Base-by-base conservation (phyloP, 1,140 invertebrate genomes). In the Drosophila santomea region DNA sequence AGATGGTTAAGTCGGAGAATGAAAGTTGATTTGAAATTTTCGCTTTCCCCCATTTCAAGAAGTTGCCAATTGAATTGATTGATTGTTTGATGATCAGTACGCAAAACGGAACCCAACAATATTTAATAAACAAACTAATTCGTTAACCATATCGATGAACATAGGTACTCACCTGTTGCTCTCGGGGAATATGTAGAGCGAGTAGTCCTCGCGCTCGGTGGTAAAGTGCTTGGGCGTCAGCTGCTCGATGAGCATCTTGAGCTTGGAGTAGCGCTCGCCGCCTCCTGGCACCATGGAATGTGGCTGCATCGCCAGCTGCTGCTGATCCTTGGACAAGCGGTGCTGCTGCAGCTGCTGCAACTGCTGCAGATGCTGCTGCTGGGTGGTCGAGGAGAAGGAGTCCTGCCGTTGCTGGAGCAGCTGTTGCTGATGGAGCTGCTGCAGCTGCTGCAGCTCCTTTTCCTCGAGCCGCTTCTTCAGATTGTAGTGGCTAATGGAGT, bases 111-210 rank as follows among this genome's bases (percentile, higher is more conserved):
- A 38, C 35, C 8, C 8, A 15, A 15, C 12, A 41, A 44, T 44
- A 23, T 12, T 11, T 45, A 17, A 2, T 93, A 28, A 28, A 28
- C 28, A 28, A 1, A 28, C 7, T 1, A 5, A 28, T 28, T 20
- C 2, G 20, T 2, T 20, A 20, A 20, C 20, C 20, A 20, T 20
- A 20, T 20, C 20, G 20, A 20, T 20, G 20, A 20, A 20, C 20
- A 20, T 20, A 20, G 20, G 20, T 20, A 20, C 28, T 8, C 28
- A 97, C 96, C 93, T 93, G 93, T 97, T 97, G 45, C 96, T 94
- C 55, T 95, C 95, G 39, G 96, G 94, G 91, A 98, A 97, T 41
- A 98, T 80, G 91, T 97, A 98, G 50, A 98, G 93, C 5, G 98
- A 96, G 93, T 96, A 97, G 81, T 98, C 96, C 47, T 96, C 95